Percentiles rank a stretch among this genome's conserved stretches.
Evolutionary conservation across 2,888 invertebrate genomes (phyloP).

Genomic region (Neoscelio sp.): DNA sequence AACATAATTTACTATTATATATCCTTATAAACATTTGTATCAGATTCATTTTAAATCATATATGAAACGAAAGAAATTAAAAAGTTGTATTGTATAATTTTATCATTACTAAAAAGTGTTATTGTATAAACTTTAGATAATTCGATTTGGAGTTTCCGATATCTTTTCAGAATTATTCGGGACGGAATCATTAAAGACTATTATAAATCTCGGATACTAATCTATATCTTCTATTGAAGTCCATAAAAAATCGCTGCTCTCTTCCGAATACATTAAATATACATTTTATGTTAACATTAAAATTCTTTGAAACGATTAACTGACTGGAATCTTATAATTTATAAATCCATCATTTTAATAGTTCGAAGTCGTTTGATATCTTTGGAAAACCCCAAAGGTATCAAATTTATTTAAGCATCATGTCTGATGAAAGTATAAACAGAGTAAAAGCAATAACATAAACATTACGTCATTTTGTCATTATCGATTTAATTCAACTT

Average conservation of each 20-base stretch:
- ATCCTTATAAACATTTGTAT: too few relatives aligned
- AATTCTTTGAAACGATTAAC: constrained; percentile 25
- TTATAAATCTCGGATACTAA: neutral
- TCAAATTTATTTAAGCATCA: constrained; percentile 38
- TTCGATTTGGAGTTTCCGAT: too few relatives aligned
- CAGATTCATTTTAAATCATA: too few relatives aligned
- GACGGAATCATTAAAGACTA: neutral
- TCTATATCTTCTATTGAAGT: constrained; percentile 2
- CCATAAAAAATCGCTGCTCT: constrained; percentile 7
- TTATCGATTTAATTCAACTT: too few relatives aligned
- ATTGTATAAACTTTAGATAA: too few relatives aligned
- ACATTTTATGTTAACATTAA: constrained; percentile 22
- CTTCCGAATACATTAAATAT: constrained; percentile 12
- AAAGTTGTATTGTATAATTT: too few relatives aligned
- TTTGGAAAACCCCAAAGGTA: constrained; percentile 19
- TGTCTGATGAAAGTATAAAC: constrained; percentile 1
- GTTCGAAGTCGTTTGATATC: constrained; percentile 7
- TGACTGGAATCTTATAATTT: constrained; percentile 10
- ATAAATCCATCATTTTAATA: constrained; percentile 29
- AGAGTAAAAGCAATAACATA: constrained; percentile 25
- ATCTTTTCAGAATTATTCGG: constrained; percentile 1
- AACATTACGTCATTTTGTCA: too few relatives aligned
- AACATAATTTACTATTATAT: too few relatives aligned
- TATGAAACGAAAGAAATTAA: too few relatives aligned
- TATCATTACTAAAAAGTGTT: too few relatives aligned